Evolutionary conservation across 2,113 vertebrate species (phyloP).

Genomic region (Urocitellus parryii): DNA sequence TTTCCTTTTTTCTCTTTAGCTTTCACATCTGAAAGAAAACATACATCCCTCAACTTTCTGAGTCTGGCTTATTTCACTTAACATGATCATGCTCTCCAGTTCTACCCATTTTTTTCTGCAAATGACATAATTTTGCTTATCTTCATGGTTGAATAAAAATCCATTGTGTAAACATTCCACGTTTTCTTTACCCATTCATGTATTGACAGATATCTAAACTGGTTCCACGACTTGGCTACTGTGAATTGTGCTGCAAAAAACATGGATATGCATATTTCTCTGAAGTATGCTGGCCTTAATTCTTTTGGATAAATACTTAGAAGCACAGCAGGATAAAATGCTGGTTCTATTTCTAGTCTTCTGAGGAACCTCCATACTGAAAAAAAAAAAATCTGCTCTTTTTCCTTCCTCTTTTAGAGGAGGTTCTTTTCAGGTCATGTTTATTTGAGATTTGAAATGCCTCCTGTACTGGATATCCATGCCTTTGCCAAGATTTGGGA

Average conservation of each 20-base stretch:
- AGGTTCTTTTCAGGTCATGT: neutral
- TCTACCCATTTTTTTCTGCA: no score
- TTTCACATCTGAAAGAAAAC: no score
- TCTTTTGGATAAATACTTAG: neutral
- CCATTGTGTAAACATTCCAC: no score
- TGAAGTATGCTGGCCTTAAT: neutral
- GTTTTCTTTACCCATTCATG: neutral
- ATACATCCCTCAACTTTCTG: no score
- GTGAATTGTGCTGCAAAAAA: neutral
- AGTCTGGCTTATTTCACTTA: no score
- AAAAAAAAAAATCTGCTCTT: neutral
- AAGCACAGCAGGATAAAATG: neutral
- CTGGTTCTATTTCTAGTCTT: neutral
- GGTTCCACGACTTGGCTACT: neutral
- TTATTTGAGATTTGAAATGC: neutral
- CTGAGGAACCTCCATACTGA: neutral
- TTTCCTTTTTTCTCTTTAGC: neutral
- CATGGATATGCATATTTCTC: neutral
- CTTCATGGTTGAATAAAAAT: no score
- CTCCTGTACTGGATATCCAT: neutral
- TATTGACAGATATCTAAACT: neutral
- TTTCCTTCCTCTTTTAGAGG: neutral
- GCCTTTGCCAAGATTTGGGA: neutral
- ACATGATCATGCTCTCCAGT: no score
- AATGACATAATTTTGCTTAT: no score